These are phyloP conservation scores for Chalcis sispes DNA, from an alignment of 2,888 invertebrate species.

Conservation along the genomic window DNA sequence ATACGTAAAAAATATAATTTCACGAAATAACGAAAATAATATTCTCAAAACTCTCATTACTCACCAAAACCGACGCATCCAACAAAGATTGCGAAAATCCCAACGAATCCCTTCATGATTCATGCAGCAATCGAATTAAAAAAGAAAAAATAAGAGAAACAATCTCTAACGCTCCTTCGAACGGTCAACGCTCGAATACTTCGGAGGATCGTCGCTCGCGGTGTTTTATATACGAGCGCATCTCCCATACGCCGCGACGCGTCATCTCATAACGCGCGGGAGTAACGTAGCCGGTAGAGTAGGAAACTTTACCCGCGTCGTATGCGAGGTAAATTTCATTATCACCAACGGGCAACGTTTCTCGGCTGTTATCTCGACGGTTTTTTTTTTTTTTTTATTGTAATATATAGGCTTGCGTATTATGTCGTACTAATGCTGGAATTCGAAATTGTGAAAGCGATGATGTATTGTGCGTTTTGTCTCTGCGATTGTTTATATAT, in stretches of 20 bases:
- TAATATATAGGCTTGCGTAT: too few species aligned
- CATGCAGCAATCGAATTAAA: not conserved
- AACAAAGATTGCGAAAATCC: not conserved
- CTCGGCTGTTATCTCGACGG: too few species aligned
- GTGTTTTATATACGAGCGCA: conserved; percentile 52
- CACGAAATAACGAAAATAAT: too few species aligned
- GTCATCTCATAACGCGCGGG: not conserved
- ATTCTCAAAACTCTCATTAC: too few species aligned
- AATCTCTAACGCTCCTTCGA: not conserved
- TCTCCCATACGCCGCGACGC: not conserved
- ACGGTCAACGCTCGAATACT: conserved; percentile 14
- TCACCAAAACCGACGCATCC: conserved; percentile 14
- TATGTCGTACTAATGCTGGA: too few species aligned
- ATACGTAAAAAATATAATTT: too few species aligned
- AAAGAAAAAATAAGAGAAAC: not conserved
- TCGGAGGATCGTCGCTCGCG: not conserved
- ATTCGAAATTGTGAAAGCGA: too few species aligned
- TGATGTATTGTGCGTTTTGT: too few species aligned
- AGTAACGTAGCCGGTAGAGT: conserved; percentile 50
- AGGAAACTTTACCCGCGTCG: conserved; percentile 40
- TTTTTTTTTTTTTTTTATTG: too few species aligned
- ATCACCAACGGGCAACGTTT: too few species aligned
- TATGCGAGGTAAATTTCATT: too few species aligned
- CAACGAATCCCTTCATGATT: conserved; percentile 20
- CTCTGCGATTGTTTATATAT: too few species aligned